A percentile compares a stretch with the other conserved stretches of the same genome.
phyloP scores from a whole-genome alignment of 2,797 vertebrate genomes.

The Psittacula echo region DNA sequence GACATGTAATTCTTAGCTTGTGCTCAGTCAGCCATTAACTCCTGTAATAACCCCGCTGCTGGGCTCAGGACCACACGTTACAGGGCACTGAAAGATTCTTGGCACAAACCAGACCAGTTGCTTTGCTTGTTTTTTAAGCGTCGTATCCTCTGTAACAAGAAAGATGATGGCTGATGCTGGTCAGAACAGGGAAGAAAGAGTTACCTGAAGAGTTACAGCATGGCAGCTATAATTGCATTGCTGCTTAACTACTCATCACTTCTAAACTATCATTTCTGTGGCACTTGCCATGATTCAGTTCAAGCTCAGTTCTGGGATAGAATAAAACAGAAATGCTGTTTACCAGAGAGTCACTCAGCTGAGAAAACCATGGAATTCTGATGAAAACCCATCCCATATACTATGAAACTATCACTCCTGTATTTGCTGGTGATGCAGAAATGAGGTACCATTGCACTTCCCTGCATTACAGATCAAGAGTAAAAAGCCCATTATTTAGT shows the following conservation, averaged over 20 bases:
- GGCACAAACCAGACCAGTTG: conserved; percentile 27
- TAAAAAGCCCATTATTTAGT: not conserved
- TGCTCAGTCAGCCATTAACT: conserved; percentile 13
- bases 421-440: not conserved
- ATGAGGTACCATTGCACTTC: not conserved
- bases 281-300: not conserved
- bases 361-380: not conserved
- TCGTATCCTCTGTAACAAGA: not conserved
- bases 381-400: not conserved
- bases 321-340: not conserved
- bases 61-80: conserved; percentile 15
- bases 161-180: not conserved
- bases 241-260: not conserved
- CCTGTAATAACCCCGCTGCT: not conserved
- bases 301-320: not conserved
- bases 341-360: not conserved
- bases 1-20: conserved; percentile 40
- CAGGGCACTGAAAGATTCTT: conserved; percentile 16
- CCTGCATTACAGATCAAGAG: not conserved
- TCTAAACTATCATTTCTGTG: not conserved
- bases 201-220: conserved; percentile 5
- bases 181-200: not conserved
- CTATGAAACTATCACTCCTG: not conserved
- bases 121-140: conserved; percentile 36
- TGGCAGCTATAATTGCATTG: not conserved